Evolutionary conservation across 2,888 invertebrate genomes (phyloP).

Genomic region (Eupithecia subumbrata): DNA sequence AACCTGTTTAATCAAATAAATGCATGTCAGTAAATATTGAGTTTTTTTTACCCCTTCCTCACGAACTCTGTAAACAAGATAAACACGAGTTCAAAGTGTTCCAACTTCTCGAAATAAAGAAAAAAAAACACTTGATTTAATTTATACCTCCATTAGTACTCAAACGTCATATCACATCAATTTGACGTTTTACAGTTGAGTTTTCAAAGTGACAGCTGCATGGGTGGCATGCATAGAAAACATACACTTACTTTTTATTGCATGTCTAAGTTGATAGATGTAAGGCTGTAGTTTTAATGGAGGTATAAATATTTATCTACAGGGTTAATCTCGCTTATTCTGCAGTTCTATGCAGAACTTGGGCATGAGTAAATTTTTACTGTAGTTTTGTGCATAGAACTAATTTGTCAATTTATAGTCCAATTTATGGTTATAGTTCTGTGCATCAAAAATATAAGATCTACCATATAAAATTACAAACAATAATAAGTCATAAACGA

Average conservation of each 20-base stretch:
- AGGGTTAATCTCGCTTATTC: background rate
- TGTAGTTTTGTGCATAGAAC: too few relatives aligned
- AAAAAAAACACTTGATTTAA: slow-evolving; percentile 3
- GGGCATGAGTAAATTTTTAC: too few relatives aligned
- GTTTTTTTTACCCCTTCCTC: background rate
- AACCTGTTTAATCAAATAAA: background rate
- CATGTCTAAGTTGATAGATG: slow-evolving; percentile 24
- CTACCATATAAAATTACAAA: too few relatives aligned
- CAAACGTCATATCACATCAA: slow-evolving; percentile 32
- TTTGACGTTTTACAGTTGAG: slow-evolving; percentile 52
- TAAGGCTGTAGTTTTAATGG: slow-evolving; percentile 13
- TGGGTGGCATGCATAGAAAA: slow-evolving; percentile 54
- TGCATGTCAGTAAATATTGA: background rate
- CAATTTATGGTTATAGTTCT: too few relatives aligned
- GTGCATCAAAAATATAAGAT: too few relatives aligned
- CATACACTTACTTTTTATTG: slow-evolving; percentile 37
- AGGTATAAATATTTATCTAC: background rate
- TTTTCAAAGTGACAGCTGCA: slow-evolving; percentile 55
- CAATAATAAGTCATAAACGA: too few relatives aligned
- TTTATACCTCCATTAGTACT: slow-evolving; percentile 25
- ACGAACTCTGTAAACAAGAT: background rate
- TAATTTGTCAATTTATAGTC: too few relatives aligned
- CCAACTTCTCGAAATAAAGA: too few relatives aligned
- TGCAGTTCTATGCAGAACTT: background rate
- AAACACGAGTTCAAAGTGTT: background rate